Evolutionary conservation across 1,140 invertebrate genomes (phyloP).

Genomic region (Hycleus cichorii): DNA sequence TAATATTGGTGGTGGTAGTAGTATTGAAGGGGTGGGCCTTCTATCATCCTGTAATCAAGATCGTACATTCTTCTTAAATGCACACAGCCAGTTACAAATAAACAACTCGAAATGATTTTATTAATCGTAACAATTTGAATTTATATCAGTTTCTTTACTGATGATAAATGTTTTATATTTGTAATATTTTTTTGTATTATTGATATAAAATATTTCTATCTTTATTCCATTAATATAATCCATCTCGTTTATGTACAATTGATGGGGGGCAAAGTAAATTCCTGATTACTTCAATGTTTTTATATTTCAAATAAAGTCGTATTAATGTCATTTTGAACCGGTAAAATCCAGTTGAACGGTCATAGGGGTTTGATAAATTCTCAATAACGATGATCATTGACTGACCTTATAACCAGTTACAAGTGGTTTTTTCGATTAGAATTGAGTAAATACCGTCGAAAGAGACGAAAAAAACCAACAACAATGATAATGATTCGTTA

Average conservation of each 20-base stretch:
- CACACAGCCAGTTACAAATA: neutral
- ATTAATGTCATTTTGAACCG: slow-evolving; percentile 26
- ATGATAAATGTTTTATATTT: too few species aligned
- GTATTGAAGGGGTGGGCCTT: slow-evolving; percentile 35
- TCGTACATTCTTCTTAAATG: slow-evolving; percentile 24
- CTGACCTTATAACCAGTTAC: slow-evolving; percentile 28
- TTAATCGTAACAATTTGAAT: neutral
- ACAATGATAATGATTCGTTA: neutral
- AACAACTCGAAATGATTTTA: neutral
- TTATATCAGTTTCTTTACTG: neutral
- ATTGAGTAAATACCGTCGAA: too few species aligned
- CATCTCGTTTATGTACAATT: slow-evolving; percentile 7
- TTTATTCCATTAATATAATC: neutral
- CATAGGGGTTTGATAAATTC: slow-evolving; percentile 32
- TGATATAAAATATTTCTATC: neutral
- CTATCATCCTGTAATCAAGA: slow-evolving; percentile 33
- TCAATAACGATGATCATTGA: slow-evolving; percentile 17
- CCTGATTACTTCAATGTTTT: neutral
- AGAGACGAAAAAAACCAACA: neutral
- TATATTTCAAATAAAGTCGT: slow-evolving; percentile 20
- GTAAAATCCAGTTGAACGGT: slow-evolving; percentile 29
- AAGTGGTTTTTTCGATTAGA: slow-evolving; percentile 12
- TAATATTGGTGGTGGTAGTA: slow-evolving; percentile 25
- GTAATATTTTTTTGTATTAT: neutral
- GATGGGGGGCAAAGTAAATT: slow-evolving; percentile 24